phyloP scores from a whole-genome alignment of 1,140 invertebrate genomes.

The Agrypnia vestita region DNA sequence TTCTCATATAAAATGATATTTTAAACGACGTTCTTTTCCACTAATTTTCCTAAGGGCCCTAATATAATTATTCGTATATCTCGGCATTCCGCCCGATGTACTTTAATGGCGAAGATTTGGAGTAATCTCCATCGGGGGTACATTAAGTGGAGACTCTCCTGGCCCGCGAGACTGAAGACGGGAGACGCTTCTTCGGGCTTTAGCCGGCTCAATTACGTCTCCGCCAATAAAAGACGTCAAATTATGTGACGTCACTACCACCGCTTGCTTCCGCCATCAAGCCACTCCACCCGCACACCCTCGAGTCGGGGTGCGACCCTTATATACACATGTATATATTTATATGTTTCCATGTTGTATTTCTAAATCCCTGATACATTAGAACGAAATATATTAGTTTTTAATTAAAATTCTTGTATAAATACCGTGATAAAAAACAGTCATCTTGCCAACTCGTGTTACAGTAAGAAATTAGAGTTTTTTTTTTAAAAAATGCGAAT shows the following conservation, averaged over 20 bases:
- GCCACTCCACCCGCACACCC: not conserved
- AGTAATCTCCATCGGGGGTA: slow-evolving; percentile 14
- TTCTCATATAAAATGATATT: no score
- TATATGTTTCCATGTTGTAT: no score
- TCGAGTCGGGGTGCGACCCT: not conserved
- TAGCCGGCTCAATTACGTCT: slow-evolving; percentile 16
- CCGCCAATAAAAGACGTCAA: slow-evolving; percentile 33
- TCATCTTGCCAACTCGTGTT: no score
- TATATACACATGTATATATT: no score
- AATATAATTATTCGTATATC: slow-evolving; percentile 21
- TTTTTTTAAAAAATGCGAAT: no score
- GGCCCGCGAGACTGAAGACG: not conserved
- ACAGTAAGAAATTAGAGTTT: no score
- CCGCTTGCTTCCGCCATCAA: not conserved
- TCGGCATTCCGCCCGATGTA: slow-evolving; percentile 21
- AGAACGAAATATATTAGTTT: no score
- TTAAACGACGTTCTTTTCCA: not conserved
- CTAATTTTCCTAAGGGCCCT: slow-evolving; percentile 1
- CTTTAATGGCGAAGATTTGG: slow-evolving; percentile 20
- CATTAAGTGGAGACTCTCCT: not conserved
- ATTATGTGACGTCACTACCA: not conserved
- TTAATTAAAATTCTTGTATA: no score
- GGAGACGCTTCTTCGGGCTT: not conserved
- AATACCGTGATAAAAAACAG: no score
- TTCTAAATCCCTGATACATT: no score